Conservation (phyloP, 2,113 vertebrate species). For the Pleuronectes platessa region DNA sequence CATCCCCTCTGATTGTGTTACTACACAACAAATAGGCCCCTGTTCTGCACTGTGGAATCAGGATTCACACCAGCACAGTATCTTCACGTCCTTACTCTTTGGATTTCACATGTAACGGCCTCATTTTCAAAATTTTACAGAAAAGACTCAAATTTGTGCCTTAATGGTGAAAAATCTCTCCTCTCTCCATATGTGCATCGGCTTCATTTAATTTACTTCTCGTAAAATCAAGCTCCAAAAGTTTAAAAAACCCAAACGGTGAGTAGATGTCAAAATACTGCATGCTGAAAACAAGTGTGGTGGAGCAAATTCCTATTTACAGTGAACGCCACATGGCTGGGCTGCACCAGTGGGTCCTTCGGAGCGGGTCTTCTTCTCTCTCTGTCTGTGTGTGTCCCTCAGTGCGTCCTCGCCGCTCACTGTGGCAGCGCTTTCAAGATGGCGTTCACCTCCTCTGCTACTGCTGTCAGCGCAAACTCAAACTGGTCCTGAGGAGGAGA, state of each 20-base stretch:
- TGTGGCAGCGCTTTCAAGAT: conserved; percentile 97
- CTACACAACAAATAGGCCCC: background rate
- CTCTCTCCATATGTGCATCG: conserved; percentile 20
- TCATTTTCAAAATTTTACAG: background rate
- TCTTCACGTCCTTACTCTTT: conserved; percentile 17
- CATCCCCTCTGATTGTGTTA: background rate
- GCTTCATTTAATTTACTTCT: background rate
- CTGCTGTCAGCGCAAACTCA: conserved; percentile 95
- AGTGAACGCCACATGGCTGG: conserved; percentile 38
- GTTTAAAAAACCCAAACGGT: conserved; percentile 10
- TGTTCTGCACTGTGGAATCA: background rate
- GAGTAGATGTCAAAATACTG: conserved; percentile 38
- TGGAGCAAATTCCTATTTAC: conserved; percentile 57
- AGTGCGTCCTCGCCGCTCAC: conserved; percentile 75
- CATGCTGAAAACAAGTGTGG: conserved; percentile 46
- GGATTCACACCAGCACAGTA: conserved; percentile 35
- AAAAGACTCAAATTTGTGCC: conserved; percentile 14
- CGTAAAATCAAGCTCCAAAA: conserved; percentile 8
- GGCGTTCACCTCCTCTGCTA: conserved; percentile 97
- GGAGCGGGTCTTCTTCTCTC: conserved; percentile 10
- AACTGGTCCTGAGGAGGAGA: conserved; percentile 91
- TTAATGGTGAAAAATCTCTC: conserved; percentile 4
- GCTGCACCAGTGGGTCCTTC: conserved; percentile 18
- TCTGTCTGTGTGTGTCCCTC: conserved; percentile 33
- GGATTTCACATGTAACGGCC: background rate